Base-by-base conservation (phyloP, 2,888 invertebrate genomes). In the Saturnia pavonia region DNA sequence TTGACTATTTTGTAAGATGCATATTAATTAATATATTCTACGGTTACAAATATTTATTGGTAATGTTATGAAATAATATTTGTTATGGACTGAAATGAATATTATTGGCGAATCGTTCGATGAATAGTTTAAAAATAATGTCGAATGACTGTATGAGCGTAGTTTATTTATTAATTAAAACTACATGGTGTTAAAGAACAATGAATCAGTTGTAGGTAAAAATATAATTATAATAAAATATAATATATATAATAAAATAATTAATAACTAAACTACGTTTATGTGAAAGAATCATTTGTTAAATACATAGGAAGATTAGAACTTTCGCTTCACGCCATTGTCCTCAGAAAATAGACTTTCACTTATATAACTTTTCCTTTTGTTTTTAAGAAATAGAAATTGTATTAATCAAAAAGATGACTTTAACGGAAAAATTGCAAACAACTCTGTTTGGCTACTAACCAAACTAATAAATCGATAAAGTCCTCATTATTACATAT, bases 321-420 rank as follows among this genome's bases (percentile, higher is more conserved):
- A 60, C 57, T 60, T 60, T 60, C 57, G 57, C 25, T 27, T 60
- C 57, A 27, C 57, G 57, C 57, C 57, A 60, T 60, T 60, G 57
- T 60, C 25, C 57, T 60, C 25, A 60, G 6, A 25, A 60, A 14
- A 60, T 60, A 60, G 11, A 14, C 57, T 60, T 60, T 60, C 57
- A 60, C 57, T 60, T 60, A 27, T 0, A 12, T 12, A 60, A 60
- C 25, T 27, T 60, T 54, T 60, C 57, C 14, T 60, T 27, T 60
- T 60, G 25, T 60, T 43, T 43, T 22, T 54, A 54, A 54, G 1
- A 22, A 27, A 22, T 22, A 25, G 57, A 14, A 27, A 14, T 60
- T 60, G 57, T 25, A 43, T 12, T 43, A 60, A 27, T 60, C 25
- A 27, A 60, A 27, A 60, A 25, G 57, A 27, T 27, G 27, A 2